Evolutionary conservation across 1,140 invertebrate species (phyloP).

Genomic region (Rhopalosiphum padi): DNA sequence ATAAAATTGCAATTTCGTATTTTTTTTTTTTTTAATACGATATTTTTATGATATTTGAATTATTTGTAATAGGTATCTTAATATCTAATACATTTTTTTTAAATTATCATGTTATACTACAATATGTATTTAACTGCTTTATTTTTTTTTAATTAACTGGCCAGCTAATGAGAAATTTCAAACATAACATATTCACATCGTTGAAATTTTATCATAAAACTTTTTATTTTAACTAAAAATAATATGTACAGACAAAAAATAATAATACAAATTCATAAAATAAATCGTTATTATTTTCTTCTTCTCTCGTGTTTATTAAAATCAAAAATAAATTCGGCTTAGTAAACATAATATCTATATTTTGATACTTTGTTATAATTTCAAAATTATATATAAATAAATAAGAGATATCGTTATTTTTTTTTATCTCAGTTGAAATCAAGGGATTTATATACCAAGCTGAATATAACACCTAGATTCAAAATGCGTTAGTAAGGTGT

Average conservation of each 20-base stretch:
- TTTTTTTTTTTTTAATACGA: not conserved
- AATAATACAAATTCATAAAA: not conserved
- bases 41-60: not conserved
- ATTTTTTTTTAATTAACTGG: not conserved
- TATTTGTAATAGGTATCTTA: not conserved
- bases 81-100: not conserved
- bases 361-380: not conserved
- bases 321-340: not conserved
- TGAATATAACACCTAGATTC: not conserved
- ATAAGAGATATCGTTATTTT: not conserved
- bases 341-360: not conserved
- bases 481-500: not conserved
- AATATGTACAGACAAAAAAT: not conserved
- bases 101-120: not conserved
- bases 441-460: not conserved
- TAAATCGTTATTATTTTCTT: not conserved
- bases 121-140: not conserved
- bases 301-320: not conserved
- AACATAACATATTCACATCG: not conserved
- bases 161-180: not conserved
- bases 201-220: not conserved
- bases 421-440: not conserved
- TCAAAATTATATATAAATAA: not conserved
- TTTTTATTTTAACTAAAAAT: not conserved
- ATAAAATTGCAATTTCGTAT: not conserved